phyloP scores from a whole-genome alignment of 2,113 vertebrate species.

The Rhipidura dahli region DNA sequence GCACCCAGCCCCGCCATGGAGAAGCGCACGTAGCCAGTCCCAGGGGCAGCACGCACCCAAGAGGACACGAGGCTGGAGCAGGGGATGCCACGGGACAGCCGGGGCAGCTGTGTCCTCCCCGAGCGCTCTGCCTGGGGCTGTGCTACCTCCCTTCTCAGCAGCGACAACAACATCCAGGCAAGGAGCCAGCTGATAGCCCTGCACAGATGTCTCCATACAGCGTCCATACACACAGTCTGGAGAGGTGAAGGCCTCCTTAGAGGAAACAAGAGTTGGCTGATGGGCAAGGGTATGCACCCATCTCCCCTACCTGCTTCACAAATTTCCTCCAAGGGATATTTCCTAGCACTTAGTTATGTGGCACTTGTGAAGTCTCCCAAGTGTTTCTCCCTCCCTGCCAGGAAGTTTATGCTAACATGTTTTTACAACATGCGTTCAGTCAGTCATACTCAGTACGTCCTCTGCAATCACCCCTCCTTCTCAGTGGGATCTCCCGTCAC shows the following conservation, averaged over 20 bases:
- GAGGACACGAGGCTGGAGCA: neutral
- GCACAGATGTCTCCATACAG: neutral
- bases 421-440: neutral
- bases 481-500: neutral
- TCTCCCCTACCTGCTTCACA: neutral
- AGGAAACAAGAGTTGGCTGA: neutral
- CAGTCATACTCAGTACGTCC: neutral
- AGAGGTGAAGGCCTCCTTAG: neutral
- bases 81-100: neutral
- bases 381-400: neutral
- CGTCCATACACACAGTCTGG: neutral
- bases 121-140: neutral
- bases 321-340: neutral
- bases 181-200: slow-evolving; percentile 1
- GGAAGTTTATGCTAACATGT: neutral
- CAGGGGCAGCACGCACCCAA: neutral
- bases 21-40: neutral
- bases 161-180: neutral
- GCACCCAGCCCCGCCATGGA: neutral
- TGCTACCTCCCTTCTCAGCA: neutral
- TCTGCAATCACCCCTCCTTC: neutral
- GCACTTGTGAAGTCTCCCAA: neutral
- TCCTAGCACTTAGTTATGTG: neutral
- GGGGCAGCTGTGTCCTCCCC: neutral
- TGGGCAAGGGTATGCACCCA: neutral